Evolutionary conservation across 1,140 invertebrate genomes (phyloP), one percentile per base, ranked within the genome.

Genomic region (Diachasma alloeum): DNA sequence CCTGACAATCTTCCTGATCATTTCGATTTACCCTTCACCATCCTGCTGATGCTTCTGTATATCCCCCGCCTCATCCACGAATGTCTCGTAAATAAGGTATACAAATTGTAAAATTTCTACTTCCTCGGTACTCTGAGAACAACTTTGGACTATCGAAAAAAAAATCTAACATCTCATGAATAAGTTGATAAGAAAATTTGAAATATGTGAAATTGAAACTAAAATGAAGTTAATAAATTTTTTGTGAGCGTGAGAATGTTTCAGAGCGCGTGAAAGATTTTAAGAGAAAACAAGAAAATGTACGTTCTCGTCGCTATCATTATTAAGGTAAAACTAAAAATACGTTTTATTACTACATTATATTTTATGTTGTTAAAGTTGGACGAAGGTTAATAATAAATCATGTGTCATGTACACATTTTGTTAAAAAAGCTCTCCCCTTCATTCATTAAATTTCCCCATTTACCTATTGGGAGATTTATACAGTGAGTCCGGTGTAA

Each of bases 291-390:
- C 79, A 63, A 74, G 74, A 78, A 75, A 80, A 77, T 77, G 79
- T 74, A 84, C 76, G 80, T 80, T 84, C 81, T 85, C 83, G 83
- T 84, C 85, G 82, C 84, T 87, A 85, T 82, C 79, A 87, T 86
- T 86, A 87, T 85, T 83, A 85, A 82, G 86, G 83, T 87, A 87
- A 70, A 74, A 46, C 59, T 75, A 87, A 82, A 77, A 83, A 80
- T 88, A 87, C 82, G 86, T 87, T 89, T 86, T 84, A 87, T 87
- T 89, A 88, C 81, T 84, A 87, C 84, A 89, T 88, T 87, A 87
- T 88, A 90, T 88, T 90, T 84, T 89, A 89, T 87, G 85, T 89
- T 89, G 88, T 90, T 90, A 89, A 90, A 89, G 88, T 86, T 90
- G 87, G 84, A 88, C 79, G 85, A 88, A 88, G 86, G 87, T 88